Base-by-base conservation (phyloP, 2,113 vertebrate species). In the Phalacrocorax aristotelis region DNA sequence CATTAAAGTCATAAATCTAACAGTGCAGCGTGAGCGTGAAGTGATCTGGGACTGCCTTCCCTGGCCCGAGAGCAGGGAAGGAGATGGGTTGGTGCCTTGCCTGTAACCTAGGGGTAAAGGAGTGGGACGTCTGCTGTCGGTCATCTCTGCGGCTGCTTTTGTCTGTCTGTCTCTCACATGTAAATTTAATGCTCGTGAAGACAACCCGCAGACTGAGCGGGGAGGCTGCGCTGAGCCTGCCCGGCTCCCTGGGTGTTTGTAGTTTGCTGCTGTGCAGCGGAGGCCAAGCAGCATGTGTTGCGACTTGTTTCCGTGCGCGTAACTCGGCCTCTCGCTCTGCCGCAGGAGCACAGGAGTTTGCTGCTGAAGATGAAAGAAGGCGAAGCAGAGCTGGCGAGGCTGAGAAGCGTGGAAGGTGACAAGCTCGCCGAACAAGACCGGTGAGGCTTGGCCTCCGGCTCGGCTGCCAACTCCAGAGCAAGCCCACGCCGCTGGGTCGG, bases 311-410 rank as follows among this genome's bases (percentile, higher is more conserved):
- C 25, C 21, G 3, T 9, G 87, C 17, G 8, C 2, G 48, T 30
- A 19, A 38, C 30, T 62, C 42, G 34, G 58, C 66, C 87, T 81
- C 72, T 44, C 16, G 23, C 93, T 42, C 92, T n/a, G 71, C 57
- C 25, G 1, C 97, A 99, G 97, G 99, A 99, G 96, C 99, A 98
- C 90, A 90, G 98, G 95, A 89, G 90, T 60, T 97, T 99, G 95
- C 95, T 98, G 97, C 97, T 93, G 20, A 98, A 98, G 48, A 98
- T 99, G 87, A 97, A 95, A 89, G 98, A 93, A 57, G 97, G 98
- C 13, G 99, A 99, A 80, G 89, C 89, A 1, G 98, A 99, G 94
- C 97, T 99, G 62, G 85, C 96, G 23, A 96, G 98, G 54, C 97
- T 99, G 69, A 96, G 93, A 10, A 97, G 90, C 76, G 86, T 98